These are phyloP conservation scores for Myotis vivesi DNA, from an alignment of 2,797 vertebrate species.

Conservation along the genomic window DNA sequence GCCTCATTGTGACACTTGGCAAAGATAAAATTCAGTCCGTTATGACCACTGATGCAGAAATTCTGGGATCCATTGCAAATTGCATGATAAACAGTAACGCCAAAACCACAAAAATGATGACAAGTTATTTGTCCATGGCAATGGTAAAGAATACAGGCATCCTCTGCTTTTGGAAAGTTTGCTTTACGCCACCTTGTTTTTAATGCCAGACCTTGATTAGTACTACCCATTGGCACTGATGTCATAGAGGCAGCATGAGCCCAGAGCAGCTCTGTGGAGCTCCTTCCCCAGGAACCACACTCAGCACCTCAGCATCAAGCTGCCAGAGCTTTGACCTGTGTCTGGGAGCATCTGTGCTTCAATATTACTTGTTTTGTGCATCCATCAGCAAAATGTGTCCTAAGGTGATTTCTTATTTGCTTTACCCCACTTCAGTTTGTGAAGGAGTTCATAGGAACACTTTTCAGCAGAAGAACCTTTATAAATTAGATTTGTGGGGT, in stretches of 20 bases:
- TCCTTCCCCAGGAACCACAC: background rate
- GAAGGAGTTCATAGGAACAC: background rate
- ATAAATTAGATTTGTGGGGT: background rate
- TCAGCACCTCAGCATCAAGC: background rate
- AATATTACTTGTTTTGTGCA: background rate
- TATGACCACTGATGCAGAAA: background rate
- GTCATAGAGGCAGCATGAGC: background rate
- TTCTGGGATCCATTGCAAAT: background rate
- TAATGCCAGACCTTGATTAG: background rate
- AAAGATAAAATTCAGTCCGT: conserved; percentile 14
- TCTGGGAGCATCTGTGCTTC: background rate
- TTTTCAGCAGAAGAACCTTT: background rate
- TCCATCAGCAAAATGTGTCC: background rate
- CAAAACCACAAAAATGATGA: background rate
- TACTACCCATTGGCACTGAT: background rate
- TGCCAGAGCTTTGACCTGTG: background rate
- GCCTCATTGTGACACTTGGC: background rate
- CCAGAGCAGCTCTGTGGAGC: too few species aligned
- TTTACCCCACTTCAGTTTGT: background rate
- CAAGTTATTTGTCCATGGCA: background rate
- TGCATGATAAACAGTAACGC: background rate
- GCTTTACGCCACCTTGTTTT: background rate
- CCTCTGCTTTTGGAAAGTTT: background rate
- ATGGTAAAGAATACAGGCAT: background rate
- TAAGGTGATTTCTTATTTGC: background rate